Conservation (phyloP, 2,113 vertebrate genomes). For the Pterocles burchelli region DNA sequence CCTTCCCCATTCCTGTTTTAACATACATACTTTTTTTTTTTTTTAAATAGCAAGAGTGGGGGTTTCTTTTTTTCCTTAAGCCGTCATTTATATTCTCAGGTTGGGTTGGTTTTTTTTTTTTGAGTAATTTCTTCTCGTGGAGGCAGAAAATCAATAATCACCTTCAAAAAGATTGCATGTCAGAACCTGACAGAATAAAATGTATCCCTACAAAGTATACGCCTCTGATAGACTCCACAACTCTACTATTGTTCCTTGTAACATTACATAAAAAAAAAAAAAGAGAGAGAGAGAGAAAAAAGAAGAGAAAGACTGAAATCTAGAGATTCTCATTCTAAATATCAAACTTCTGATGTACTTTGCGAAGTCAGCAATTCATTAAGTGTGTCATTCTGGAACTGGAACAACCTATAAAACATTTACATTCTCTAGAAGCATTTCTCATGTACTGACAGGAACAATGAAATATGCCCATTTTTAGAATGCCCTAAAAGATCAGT, state of each 20-base stretch:
- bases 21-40: neutral
- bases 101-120: neutral
- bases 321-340: neutral
- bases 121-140: neutral
- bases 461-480: neutral
- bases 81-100: neutral
- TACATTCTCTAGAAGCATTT: neutral
- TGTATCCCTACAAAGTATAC: neutral
- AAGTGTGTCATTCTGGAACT: neutral
- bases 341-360: neutral
- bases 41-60: neutral
- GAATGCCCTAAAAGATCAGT: neutral
- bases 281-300: too few species aligned
- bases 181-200: slow-evolving; percentile 9
- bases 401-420: neutral
- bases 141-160: slow-evolving; percentile 22
- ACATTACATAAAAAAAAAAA: neutral
- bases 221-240: neutral
- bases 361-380: neutral
- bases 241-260: neutral
- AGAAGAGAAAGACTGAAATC: neutral
- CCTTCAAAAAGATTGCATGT: slow-evolving; percentile 1
- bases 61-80: neutral
- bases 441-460: neutral
- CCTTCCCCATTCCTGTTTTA: neutral